Percentiles rank a stretch among this genome's conserved stretches.
phyloP scores from a whole-genome alignment of 2,113 vertebrate genomes.

The Otolemur garnettii region DNA sequence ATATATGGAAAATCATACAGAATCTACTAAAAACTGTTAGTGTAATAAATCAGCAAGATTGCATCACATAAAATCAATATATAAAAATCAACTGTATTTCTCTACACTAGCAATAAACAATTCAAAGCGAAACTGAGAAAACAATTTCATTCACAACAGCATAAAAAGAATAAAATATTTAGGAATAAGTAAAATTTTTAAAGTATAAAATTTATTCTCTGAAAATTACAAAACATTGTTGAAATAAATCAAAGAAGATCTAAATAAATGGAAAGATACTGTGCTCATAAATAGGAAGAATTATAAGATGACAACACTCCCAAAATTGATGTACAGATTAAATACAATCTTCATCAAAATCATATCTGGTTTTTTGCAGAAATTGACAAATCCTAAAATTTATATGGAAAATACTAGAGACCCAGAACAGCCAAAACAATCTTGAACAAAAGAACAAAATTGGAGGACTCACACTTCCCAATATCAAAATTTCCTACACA shows the following conservation, averaged over 20 bases:
- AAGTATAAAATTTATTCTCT: background rate
- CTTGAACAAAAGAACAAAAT: background rate
- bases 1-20: slow-evolving; percentile 13
- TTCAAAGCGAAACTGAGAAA: slow-evolving; percentile 12
- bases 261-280: slow-evolving; percentile 15
- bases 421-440: background rate
- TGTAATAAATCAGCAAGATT: slow-evolving; percentile 24
- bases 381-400: background rate
- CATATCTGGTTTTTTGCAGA: background rate
- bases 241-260: slow-evolving; percentile 13
- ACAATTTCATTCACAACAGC: background rate
- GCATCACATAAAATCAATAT: background rate
- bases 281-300: background rate
- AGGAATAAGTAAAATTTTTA: background rate
- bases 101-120: background rate
- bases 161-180: slow-evolving; percentile 19
- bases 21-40: slow-evolving; percentile 23
- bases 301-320: background rate
- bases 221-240: background rate
- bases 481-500: background rate
- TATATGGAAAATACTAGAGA: background rate
- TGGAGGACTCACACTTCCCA: background rate
- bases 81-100: background rate
- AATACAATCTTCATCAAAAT: background rate
- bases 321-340: background rate